These are phyloP conservation scores for Paedocypris micromegethes DNA, from an alignment of 2,797 vertebrate genomes.

Conservation along the genomic window DNA sequence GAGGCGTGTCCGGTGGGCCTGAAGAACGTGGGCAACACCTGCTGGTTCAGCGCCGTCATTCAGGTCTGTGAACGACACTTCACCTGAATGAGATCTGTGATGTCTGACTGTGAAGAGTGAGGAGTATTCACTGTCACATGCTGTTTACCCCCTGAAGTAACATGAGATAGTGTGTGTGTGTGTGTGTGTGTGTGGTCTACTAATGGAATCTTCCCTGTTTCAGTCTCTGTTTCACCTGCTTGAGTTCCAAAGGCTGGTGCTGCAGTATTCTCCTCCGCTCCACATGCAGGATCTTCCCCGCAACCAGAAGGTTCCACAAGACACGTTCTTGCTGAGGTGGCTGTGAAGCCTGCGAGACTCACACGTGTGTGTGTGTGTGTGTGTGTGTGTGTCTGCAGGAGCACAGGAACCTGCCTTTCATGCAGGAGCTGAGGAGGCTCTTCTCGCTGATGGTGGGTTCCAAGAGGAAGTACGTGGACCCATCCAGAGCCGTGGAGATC, in stretches of 20 bases:
- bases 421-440: constrained; percentile 89
- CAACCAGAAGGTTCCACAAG: constrained; percentile 81
- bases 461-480: constrained; percentile 96
- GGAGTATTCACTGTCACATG: constrained; percentile 67
- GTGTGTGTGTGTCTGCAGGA: constrained; percentile 65
- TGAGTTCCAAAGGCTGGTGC: constrained; percentile 95
- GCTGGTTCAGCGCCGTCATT: constrained; percentile 99
- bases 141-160: constrained; percentile 60
- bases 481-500: constrained; percentile 93
- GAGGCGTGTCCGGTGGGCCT: constrained; percentile 90
- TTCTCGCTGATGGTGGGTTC: constrained; percentile 97
- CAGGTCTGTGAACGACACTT: constrained; percentile 73
- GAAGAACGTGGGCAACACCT: constrained; percentile 98
- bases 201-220: neutral
- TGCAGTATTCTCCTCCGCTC: constrained; percentile 87
- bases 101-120: constrained; percentile 56
- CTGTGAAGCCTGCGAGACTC: too few relatives aligned
- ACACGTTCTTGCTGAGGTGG: too few relatives aligned
- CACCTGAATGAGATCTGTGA: constrained; percentile 4
- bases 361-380: too few relatives aligned
- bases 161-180: constrained; percentile 18
- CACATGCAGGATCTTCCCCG: constrained; percentile 86
- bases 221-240: constrained; percentile 96
- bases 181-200: too few relatives aligned
- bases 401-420: constrained; percentile 95